phyloP scores from a whole-genome alignment of 2,888 invertebrate species.

The Andrena bicolor region DNA sequence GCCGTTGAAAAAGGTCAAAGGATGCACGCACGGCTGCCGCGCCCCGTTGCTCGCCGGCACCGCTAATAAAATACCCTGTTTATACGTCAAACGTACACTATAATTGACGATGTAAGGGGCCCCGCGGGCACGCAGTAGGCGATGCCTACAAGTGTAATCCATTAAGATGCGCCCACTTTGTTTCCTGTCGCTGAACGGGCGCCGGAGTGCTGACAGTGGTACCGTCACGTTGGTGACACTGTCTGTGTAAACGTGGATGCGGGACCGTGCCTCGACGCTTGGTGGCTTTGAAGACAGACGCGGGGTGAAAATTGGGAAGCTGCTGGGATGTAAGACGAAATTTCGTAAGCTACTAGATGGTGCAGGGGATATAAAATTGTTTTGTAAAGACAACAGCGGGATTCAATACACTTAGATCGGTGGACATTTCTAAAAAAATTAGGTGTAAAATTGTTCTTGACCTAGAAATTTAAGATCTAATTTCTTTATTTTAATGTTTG shows the following conservation, averaged over 20 bases:
- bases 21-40: slow-evolving; percentile 31
- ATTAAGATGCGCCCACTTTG: slow-evolving; percentile 80
- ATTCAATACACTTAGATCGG: too few species aligned
- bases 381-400: too few species aligned
- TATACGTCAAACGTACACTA: slow-evolving; percentile 75
- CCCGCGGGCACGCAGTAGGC: slow-evolving; percentile 70
- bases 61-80: slow-evolving; percentile 75
- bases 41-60: slow-evolving; percentile 31
- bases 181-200: slow-evolving; percentile 62
- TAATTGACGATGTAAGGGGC: slow-evolving; percentile 76
- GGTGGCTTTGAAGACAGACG: not conserved
- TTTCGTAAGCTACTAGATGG: too few species aligned
- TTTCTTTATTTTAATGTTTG: too few species aligned
- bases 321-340: too few species aligned
- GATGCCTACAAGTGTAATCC: slow-evolving; percentile 80
- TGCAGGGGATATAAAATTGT: too few species aligned
- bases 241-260: not conserved
- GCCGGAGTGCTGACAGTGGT: slow-evolving; percentile 33
- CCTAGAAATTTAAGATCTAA: too few species aligned
- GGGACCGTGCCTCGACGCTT: not conserved
- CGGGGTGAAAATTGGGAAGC: too few species aligned
- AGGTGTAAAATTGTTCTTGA: too few species aligned
- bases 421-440: too few species aligned
- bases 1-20: slow-evolving; percentile 47
- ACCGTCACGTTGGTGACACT: slow-evolving; percentile 27